Percentiles rank a stretch among this genome's conserved stretches.
These are phyloP conservation scores for Holacanthella duospinosa DNA, from an alignment of 2,888 invertebrate species.

Conservation along the genomic window DNA sequence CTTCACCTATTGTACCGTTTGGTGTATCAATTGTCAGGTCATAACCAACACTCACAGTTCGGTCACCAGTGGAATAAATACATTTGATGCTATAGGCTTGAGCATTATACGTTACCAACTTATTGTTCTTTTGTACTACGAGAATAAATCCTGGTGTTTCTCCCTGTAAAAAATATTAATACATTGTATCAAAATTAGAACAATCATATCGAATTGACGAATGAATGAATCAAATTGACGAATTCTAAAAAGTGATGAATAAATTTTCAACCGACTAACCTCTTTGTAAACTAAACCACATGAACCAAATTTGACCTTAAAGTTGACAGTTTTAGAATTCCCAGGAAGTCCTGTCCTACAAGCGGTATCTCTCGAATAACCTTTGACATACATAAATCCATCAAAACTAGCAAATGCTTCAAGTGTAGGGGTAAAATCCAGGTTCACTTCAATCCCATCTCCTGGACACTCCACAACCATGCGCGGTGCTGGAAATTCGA, in stretches of 20 bases:
- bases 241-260: too few species aligned
- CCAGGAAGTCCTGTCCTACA: slow-evolving; percentile 68
- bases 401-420: slow-evolving; percentile 50
- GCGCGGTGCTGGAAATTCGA: slow-evolving; percentile 66
- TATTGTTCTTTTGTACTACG: slow-evolving; percentile 92
- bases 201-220: too few species aligned
- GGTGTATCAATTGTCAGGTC: slow-evolving; percentile 92
- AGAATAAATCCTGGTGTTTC: slow-evolving; percentile 76
- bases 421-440: slow-evolving; percentile 51
- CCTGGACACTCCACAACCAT: slow-evolving; percentile 81
- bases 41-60: slow-evolving; percentile 81
- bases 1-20: slow-evolving; percentile 88
- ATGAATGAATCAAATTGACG: too few species aligned
- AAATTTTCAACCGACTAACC: slow-evolving; percentile 48
- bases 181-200: neutral
- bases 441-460: slow-evolving; percentile 79
- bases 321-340: slow-evolving; percentile 61
- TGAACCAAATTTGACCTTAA: slow-evolving; percentile 79
- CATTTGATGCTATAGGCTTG: slow-evolving; percentile 94
- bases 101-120: slow-evolving; percentile 84
- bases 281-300: slow-evolving; percentile 85
- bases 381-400: slow-evolving; percentile 84
- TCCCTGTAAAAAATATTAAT: slow-evolving; percentile 48
- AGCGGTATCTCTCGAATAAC: slow-evolving; percentile 83
- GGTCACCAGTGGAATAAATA: slow-evolving; percentile 85